Evolutionary conservation across 2,888 invertebrate species (phyloP).

Genomic region (Monochamus alternatus): DNA sequence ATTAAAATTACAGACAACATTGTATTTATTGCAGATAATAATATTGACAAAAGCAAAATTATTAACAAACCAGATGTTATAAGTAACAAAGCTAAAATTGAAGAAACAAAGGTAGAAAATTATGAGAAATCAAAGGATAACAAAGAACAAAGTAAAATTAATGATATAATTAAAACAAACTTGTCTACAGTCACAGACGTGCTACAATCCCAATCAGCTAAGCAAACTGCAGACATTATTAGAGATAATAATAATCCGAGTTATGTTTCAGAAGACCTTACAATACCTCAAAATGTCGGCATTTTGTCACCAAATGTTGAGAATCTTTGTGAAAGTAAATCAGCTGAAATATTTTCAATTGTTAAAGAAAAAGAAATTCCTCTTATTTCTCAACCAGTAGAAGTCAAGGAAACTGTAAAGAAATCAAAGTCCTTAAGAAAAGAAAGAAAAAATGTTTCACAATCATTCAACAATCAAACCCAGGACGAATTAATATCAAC

Average conservation of each 20-base stretch:
- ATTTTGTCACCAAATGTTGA: not conserved
- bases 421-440: not conserved
- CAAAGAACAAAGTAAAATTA: not conserved
- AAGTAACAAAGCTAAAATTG: not conserved
- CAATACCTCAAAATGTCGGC: not conserved
- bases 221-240: not conserved
- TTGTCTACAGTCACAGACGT: not conserved
- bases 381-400: not conserved
- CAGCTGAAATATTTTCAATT: not conserved
- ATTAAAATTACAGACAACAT: not conserved
- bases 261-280: not conserved
- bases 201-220: no score
- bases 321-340: not conserved
- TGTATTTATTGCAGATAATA: not conserved
- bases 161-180: not conserved
- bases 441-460: not conserved
- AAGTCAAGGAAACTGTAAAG: not conserved
- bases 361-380: not conserved
- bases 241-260: not conserved
- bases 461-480: not conserved
- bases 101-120: not conserved
- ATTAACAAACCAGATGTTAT: not conserved
- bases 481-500: not conserved
- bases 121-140: not conserved
- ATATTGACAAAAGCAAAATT: not conserved